A percentile compares a stretch with the other conserved stretches of the same genome.
Conservation (phyloP, 2,797 vertebrate genomes). For the Pelochelys cantorii region DNA sequence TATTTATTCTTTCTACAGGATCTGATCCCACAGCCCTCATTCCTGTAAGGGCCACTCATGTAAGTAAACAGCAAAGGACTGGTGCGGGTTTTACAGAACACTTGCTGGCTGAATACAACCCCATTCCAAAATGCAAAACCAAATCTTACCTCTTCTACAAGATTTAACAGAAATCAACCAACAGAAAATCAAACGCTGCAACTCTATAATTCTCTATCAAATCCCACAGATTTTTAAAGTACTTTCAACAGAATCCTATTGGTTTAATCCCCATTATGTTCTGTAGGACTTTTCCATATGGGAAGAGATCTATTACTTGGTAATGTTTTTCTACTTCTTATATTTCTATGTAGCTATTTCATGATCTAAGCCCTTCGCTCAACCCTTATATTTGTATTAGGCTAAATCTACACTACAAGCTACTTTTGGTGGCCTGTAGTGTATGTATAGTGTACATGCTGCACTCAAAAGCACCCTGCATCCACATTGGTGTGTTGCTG, state of each 20-base stretch:
- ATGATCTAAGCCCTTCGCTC: fast-evolving
- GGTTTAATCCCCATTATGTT: background rate
- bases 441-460: background rate
- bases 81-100: background rate
- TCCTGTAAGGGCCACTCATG: background rate
- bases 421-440: background rate
- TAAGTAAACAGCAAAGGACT: fast-evolving
- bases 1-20: fast-evolving
- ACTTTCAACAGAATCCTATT: background rate
- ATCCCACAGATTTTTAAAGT: background rate
- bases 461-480: background rate
- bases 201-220: background rate
- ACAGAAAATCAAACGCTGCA: background rate
- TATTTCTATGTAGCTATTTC: fast-evolving
- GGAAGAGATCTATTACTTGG: background rate
- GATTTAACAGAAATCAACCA: background rate
- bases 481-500: background rate
- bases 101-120: background rate
- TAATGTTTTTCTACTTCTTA: background rate
- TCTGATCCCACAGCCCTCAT: background rate
- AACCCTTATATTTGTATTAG: background rate
- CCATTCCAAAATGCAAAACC: background rate
- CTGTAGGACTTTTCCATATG: background rate
- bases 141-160: background rate
- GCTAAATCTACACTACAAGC: background rate